Evolutionary conservation across 2,888 invertebrate species (phyloP), one percentile per base, ranked within the genome.

Genomic region (Halictus quadricinctus): DNA sequence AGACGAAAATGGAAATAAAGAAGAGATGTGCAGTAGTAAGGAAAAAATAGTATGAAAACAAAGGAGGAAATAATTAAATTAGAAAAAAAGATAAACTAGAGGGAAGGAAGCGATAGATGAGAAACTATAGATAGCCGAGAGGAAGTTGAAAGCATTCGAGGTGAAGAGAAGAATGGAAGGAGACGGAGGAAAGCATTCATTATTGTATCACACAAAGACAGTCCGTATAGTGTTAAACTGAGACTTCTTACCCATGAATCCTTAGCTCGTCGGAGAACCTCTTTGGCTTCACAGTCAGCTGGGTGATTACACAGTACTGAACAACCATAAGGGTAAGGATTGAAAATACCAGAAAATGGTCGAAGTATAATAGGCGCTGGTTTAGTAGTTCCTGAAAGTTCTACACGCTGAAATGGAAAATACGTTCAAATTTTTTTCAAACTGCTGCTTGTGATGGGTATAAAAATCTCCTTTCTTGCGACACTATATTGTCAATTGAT

Each of bases 261-360:
- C 93, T 97, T 97, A 2, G 97, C 96, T 83, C 96, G 95, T 92
- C 96, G 96, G 2, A 98, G 96, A 76, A 96, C 96, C 91, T 97
- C 96, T 93, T 96, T 97, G 0, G 97, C 96, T 74, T 96, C 97
- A 36, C 95, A 95, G 82, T 97, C 97, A 1, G 97, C 97, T 0
- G 98, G 98, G 94, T 98, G 98, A 94, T 98, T 98, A 95, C 98
- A 98, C 13, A 98, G 95, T 12, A 98, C 96, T 0, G 98, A 98
- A 93, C 98, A 98, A 10, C 96, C 96, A 86, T 96, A 96, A 0
- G 97, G 96, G 94, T 97, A 98, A 0, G 98, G 98, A 94, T 98
- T 98, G 95, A 96, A 97, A 0, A 98, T 95, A 0, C 97, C 97
- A 4, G 97, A 97, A 92, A 97, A 97, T 0, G 98, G 98, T 75